Conservation (phyloP, 2,888 invertebrate genomes). For the Meiosimyza platycephala region DNA sequence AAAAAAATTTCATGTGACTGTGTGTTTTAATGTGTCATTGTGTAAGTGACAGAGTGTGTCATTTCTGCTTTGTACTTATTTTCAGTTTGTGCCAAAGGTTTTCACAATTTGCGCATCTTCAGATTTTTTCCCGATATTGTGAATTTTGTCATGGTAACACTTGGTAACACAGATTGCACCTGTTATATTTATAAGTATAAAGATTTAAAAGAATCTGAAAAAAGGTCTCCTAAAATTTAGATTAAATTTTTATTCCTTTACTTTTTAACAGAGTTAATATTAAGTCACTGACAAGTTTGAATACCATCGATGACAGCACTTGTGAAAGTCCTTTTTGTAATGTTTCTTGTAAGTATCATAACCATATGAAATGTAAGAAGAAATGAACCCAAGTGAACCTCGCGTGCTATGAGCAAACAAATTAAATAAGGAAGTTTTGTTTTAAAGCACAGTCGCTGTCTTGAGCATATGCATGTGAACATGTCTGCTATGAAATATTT, state of each 20-base stretch:
- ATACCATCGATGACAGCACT: too few relatives aligned
- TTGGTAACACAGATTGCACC: not conserved
- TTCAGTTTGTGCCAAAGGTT: not conserved
- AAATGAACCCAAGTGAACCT: not conserved
- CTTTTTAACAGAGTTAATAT: too few relatives aligned
- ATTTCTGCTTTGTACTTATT: not conserved
- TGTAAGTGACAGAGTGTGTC: not conserved
- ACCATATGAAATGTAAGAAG: too few relatives aligned
- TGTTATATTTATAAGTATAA: too few relatives aligned
- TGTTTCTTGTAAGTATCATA: too few relatives aligned
- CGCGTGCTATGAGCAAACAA: conserved; percentile 6
- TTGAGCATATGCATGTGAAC: not conserved
- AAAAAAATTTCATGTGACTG: not conserved
- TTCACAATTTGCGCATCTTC: not conserved
- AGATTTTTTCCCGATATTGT: not conserved
- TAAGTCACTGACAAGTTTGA: too few relatives aligned
- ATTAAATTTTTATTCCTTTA: too few relatives aligned
- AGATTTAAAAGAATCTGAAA: too few relatives aligned
- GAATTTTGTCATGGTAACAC: not conserved
- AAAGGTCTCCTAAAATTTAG: too few relatives aligned
- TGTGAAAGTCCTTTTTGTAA: too few relatives aligned
- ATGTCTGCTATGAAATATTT: not conserved
- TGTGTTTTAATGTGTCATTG: not conserved
- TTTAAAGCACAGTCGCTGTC: not conserved
- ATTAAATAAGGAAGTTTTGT: conserved; percentile 8